Base-by-base conservation (phyloP, 2,113 vertebrate genomes). In the Lophochroa leadbeateri region DNA sequence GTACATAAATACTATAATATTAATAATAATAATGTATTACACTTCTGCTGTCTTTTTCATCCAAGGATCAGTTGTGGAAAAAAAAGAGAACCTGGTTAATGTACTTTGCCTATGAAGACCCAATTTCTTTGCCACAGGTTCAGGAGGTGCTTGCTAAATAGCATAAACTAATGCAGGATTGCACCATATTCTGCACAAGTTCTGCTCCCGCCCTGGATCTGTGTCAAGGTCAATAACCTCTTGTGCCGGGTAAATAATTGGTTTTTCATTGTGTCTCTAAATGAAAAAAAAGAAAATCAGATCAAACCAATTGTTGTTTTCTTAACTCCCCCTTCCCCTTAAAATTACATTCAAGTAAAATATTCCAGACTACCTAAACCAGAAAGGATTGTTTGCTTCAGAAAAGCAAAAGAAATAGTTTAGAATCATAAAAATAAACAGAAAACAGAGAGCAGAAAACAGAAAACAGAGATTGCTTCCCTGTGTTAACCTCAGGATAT, bases 221-320 rank as follows among this genome's bases (percentile, higher is more conserved):
- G 17, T 87, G 67, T 90, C 70, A 93, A 82, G 90, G 85, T 94
- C 79, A 65, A 53, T 65, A 91, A 88, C 82, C 47, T 87, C 64
- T 74, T 75, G 28, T 76, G 29, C 43, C 79, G 78, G 72, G 67
- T 72, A 94, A 94, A 94, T 82, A 96, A 94, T 82, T 90, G 79
- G 93, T 88, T 95, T 95, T 95, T 96, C 88, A 88, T 70, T 79
- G 11, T 50, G 35, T 39, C 14, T 82, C 29, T 47, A 47, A 43
- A 89, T 52, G 7, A 9, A 67, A 52, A 80, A 61, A 65, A 60
- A 58, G 57, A 58, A 35, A 24, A 58, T 35, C 21, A 58, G 57
- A 58, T 58, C 57, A 58, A 58, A 35, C 33, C 57, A 58, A 15
- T 58, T 35, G 55, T n/a, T n/a, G 33, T 35, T 58, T 35, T 58